Evolutionary conservation across 2,797 vertebrate genomes (phyloP).

Genomic region (Tenualosa ilisha): DNA sequence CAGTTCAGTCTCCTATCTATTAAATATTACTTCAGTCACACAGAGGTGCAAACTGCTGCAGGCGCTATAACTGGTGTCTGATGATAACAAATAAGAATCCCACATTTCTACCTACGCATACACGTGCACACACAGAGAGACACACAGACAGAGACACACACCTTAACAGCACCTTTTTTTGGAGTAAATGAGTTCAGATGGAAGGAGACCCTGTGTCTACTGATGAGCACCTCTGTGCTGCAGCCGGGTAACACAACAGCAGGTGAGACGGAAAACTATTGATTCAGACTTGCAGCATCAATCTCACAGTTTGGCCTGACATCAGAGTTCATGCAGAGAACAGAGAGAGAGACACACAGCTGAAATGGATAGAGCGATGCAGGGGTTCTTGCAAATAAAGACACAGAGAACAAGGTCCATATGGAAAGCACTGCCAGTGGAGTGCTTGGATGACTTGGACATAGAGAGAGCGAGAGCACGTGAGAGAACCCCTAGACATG

Average conservation of each 20-base stretch:
- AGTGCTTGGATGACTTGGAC: constrained; percentile 3
- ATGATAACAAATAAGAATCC: constrained; percentile 9
- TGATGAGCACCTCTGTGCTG: not conserved
- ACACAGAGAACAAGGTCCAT: not conserved
- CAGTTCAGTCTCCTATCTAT: not conserved
- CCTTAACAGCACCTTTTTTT: not conserved
- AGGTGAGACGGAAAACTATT: not conserved
- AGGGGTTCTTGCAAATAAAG: constrained; percentile 30
- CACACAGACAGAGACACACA: not conserved
- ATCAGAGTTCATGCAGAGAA: constrained; percentile 22
- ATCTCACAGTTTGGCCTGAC: constrained; percentile 5
- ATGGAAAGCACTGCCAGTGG: not conserved
- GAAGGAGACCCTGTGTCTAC: not conserved
- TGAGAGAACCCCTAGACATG: constrained; percentile 36
- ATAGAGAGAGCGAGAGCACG: constrained; percentile 33
- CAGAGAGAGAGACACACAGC: constrained; percentile 29
- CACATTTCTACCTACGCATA: not conserved
- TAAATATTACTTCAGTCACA: constrained; percentile 1
- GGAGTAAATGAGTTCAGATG: not conserved
- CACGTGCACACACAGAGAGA: not conserved
- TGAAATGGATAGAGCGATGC: constrained; percentile 37
- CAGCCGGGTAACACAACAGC: not conserved
- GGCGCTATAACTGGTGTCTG: not conserved
- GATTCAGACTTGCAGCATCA: not conserved
- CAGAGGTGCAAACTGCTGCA: not conserved